Evolutionary conservation across 2,113 vertebrate species (phyloP).

Genomic region (Tachysurus fulvidraco): DNA sequence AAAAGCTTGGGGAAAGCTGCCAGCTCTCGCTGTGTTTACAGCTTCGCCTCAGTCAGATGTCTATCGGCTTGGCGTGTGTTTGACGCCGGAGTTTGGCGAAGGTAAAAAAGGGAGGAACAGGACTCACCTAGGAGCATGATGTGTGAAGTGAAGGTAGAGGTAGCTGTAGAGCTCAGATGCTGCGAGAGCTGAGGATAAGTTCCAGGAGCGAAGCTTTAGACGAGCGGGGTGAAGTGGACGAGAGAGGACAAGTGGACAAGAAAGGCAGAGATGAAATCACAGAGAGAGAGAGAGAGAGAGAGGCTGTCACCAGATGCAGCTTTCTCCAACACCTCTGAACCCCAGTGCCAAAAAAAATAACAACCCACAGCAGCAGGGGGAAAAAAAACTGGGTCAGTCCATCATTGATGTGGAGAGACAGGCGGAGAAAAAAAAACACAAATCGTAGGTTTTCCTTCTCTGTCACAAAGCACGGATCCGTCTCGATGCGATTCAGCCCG

Average conservation of each 20-base stretch:
- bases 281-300: constrained; percentile 29
- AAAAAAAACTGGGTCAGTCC: constrained; percentile 58
- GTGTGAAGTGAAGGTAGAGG: constrained; percentile 47
- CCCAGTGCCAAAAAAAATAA: constrained; percentile 50
- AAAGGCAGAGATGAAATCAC: constrained; percentile 2
- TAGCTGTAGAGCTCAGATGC: background rate
- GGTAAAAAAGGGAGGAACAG: background rate
- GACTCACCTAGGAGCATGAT: constrained; percentile 80
- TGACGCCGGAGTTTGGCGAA: background rate
- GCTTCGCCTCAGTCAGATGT: background rate
- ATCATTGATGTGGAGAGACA: constrained; percentile 46
- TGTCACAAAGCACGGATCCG: background rate
- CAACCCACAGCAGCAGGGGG: constrained; percentile 1
- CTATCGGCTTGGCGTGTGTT: background rate
- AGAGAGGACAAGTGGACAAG: constrained; percentile 22
- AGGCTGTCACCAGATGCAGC: constrained; percentile 61
- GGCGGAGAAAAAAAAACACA: constrained; percentile 19
- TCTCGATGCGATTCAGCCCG: constrained; percentile 52
- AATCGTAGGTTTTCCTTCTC: background rate
- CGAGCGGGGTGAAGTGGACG: constrained; percentile 30
- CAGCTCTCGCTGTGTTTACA: background rate
- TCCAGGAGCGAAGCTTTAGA: background rate
- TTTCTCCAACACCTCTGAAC: constrained; percentile 58
- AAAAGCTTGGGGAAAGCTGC: background rate
- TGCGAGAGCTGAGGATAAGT: background rate